Percentiles rank a stretch among this genome's conserved stretches.
Evolutionary conservation across 2,113 vertebrate genomes (phyloP).

Genomic region (Xiphorhynchus elegans): DNA sequence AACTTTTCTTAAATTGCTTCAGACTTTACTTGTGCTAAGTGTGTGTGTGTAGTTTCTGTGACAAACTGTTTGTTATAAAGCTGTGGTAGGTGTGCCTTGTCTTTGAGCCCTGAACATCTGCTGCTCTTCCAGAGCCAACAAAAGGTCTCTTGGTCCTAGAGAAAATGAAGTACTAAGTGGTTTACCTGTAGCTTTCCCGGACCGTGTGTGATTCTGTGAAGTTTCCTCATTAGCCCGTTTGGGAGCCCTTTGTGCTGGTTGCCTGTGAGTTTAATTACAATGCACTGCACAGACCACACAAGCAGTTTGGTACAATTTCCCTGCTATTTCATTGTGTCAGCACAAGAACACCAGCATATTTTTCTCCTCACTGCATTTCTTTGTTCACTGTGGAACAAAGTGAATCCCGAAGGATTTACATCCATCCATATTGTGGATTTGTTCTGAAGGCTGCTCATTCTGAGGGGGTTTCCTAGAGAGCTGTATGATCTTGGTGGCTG

Average conservation of each 20-base stretch:
- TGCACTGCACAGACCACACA: not conserved
- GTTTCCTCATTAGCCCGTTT: not conserved
- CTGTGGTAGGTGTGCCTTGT: not conserved
- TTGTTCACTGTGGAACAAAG: not conserved
- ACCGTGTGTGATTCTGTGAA: not conserved
- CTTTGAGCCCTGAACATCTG: not conserved
- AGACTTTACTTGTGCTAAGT: accelerated
- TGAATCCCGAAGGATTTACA: not conserved
- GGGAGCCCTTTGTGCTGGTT: not conserved
- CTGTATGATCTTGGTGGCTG: not conserved
- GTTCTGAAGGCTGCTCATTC: not conserved
- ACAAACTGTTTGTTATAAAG: not conserved
- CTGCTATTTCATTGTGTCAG: not conserved
- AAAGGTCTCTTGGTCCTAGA: not conserved
- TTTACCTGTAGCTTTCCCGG: slow-evolving; percentile 1
- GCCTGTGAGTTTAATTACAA: slow-evolving; percentile 8
- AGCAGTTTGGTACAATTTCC: not conserved
- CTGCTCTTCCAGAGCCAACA: not conserved
- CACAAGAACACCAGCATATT: not conserved
- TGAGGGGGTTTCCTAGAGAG: not conserved
- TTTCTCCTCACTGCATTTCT: not conserved
- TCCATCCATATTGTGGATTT: not conserved
- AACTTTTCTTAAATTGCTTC: not conserved
- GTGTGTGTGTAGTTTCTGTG: not conserved
- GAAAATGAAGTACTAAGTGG: not conserved